Evolutionary conservation across 23 tunicate genomes (phyloP).

Genomic region (Trididemnum clinides): DNA sequence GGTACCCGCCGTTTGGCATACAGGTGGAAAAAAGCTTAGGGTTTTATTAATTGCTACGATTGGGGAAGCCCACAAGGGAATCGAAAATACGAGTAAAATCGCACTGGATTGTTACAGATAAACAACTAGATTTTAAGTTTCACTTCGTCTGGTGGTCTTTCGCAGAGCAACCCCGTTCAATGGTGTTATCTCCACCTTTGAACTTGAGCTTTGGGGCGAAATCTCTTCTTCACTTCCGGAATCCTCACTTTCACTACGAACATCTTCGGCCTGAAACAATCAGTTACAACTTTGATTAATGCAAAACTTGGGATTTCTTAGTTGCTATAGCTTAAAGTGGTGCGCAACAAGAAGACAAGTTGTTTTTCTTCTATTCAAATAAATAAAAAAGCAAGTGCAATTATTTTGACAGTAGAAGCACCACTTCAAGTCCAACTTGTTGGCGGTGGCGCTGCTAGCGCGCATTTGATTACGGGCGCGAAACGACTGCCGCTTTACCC

Average conservation of each 20-base stretch:
- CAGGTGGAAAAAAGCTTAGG: no score
- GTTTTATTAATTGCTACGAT: no score
- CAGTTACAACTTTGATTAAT: no score
- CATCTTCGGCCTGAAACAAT: not conserved
- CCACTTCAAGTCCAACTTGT: not conserved
- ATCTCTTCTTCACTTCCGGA: not conserved
- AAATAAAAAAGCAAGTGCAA: not conserved
- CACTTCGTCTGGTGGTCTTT: not conserved
- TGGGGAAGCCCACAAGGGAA: no score
- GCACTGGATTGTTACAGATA: not conserved
- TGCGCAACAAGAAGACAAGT: not conserved
- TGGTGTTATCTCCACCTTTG: not conserved
- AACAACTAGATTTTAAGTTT: not conserved
- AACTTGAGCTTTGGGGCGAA: not conserved
- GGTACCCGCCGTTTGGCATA: no score
- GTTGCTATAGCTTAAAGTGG: no score
- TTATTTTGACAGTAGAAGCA: not conserved
- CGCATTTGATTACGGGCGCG: no score
- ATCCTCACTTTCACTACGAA: constrained; percentile 7
- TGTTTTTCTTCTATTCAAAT: not conserved
- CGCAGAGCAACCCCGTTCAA: not conserved
- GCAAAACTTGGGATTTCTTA: no score
- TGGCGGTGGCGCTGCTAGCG: not conserved
- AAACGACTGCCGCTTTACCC: no score
- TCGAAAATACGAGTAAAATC: no score